A percentile compares a stretch with the other conserved stretches of the same genome.
Conservation (phyloP, 2,797 vertebrate genomes). For the Myotis planiceps region DNA sequence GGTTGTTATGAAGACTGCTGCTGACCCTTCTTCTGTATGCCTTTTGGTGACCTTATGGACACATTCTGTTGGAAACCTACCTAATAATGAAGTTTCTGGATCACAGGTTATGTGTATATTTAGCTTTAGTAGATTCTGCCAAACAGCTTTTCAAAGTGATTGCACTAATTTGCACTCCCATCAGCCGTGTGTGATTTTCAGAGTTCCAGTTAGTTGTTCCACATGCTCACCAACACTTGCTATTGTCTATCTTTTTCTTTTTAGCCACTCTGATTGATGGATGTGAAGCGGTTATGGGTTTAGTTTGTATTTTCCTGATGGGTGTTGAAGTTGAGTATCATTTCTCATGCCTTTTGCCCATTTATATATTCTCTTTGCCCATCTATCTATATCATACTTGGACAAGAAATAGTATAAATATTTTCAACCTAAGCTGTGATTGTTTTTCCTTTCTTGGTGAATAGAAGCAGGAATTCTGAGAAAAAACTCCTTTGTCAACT, state of each 20-base stretch:
- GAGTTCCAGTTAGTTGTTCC: neutral
- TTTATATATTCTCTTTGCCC: neutral
- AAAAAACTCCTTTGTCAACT: neutral
- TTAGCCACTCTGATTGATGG: neutral
- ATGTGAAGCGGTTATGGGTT: neutral
- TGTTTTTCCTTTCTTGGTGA: neutral
- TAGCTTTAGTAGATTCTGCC: neutral
- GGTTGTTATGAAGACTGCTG: neutral
- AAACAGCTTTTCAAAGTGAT: neutral
- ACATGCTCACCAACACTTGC: neutral
- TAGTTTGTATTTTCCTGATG: neutral
- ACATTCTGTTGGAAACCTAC: neutral
- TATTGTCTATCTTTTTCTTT: neutral
- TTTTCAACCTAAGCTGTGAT: neutral
- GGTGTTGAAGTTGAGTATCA: neutral
- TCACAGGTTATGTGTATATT: neutral
- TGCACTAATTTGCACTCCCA: neutral
- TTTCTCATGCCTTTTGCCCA: neutral
- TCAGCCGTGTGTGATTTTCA: neutral
- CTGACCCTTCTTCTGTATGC: neutral
- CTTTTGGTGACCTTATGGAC: neutral
- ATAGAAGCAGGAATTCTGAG: neutral
- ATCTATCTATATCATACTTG: neutral
- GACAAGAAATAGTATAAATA: neutral
- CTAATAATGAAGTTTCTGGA: neutral